Evolutionary conservation across 2,113 vertebrate species (phyloP), one percentile per base, ranked within the genome.

Genomic region (Mustelus asterias): DNA sequence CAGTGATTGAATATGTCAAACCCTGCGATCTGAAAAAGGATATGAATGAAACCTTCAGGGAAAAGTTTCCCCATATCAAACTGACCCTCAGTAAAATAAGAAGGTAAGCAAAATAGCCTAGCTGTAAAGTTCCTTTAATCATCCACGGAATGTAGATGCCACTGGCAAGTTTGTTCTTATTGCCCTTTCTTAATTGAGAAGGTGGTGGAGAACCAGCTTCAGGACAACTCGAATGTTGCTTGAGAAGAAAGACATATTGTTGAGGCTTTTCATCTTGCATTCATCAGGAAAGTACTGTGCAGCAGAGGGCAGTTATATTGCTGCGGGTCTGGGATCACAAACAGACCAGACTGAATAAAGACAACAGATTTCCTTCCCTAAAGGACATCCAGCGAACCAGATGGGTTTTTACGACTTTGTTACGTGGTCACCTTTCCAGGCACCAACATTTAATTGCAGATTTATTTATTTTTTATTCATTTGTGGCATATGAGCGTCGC

Each of bases 41-140:
- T 98, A 99, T 99, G 99, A 99, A 99, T 0, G 99, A 99, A 97
- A 99, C 99, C 11, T 99, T 99, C 96, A 99, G 99, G 96, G 99
- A 99, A 97, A 99, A 99, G 97, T 99, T 99, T 97, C 99, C 99
- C 96, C 98, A 99, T 97, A 99, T 99, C 96, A 98, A 99, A 96
- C 97, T 99, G 76, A 99, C 99, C 0, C 99, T 99, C 96, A 99
- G 99, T 98, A 99, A 99, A 97, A 99, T 99, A 96, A 97, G 99
- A 97, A 99, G 99, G 99, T 99, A 98, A 96, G 96, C 92, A 58
- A 70, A 54, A 69, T 13, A 41, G 18, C 44, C 20, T 26, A 26
- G n/a, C n/a, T 44, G 92, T 24, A n/a, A 69, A 67, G 16, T 88
- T 76, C 9, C 16, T 76, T 33, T 76, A 76, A 29, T 13, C 29